Percentiles rank a stretch among this genome's conserved stretches.
Conservation (phyloP, 2,888 invertebrate species). For the Melanostoma scalare region DNA sequence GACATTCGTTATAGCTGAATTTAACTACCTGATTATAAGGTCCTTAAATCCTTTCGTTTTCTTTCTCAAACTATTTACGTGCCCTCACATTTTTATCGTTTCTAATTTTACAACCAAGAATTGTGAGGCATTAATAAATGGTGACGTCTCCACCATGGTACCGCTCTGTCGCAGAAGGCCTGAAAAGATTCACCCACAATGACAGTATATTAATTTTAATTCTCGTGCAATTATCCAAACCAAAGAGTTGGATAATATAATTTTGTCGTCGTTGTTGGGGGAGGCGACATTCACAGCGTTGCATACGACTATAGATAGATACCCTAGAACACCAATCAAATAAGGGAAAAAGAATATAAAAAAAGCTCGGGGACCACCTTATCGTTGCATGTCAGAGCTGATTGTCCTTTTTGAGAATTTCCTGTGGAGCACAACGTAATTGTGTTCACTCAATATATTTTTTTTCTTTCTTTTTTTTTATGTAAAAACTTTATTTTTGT, state of each 20-base stretch:
- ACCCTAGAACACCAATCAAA: slow-evolving; percentile 55
- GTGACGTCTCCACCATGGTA: slow-evolving; percentile 71
- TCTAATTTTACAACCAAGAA: slow-evolving; percentile 70
- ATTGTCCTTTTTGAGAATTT: slow-evolving; percentile 65
- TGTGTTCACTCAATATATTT: slow-evolving; percentile 44
- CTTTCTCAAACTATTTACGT: slow-evolving; percentile 19
- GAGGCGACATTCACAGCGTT: slow-evolving; percentile 48
- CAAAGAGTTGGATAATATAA: slow-evolving; percentile 75
- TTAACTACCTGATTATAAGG: slow-evolving; percentile 73
- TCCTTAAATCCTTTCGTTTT: slow-evolving; percentile 72
- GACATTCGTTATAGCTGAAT: slow-evolving; percentile 68
- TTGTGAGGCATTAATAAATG: slow-evolving; percentile 71
- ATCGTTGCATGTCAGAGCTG: slow-evolving; percentile 64
- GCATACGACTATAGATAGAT: slow-evolving; percentile 58
- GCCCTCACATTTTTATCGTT: slow-evolving; percentile 61
- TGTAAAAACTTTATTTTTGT: slow-evolving; percentile 1
- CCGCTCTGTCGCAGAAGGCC: slow-evolving; percentile 27
- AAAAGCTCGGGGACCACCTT: slow-evolving; percentile 21
- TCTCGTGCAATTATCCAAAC: slow-evolving; percentile 81
- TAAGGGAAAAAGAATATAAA: slow-evolving; percentile 16
- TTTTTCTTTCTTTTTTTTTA: slow-evolving; percentile 14
- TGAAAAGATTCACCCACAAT: slow-evolving; percentile 64
- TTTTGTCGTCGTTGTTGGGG: slow-evolving; percentile 52
- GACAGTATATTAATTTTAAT: slow-evolving; percentile 81
- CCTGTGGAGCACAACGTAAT: slow-evolving; percentile 25